phyloP scores from a whole-genome alignment of 2,797 vertebrate species.

The Lemur catta region DNA sequence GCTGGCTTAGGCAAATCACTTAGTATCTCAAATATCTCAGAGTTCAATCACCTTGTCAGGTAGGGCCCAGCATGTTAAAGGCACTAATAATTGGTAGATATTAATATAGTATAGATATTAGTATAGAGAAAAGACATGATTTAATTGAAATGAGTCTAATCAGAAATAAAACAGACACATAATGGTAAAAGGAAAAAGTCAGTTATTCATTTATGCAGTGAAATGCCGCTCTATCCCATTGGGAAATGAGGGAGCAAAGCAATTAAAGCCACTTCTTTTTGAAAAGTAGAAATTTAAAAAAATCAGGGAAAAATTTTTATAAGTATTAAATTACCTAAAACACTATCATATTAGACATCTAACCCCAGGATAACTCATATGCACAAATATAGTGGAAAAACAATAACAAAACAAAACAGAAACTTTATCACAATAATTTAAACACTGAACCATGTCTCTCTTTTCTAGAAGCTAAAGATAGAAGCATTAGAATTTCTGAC shows the following conservation, averaged over 20 bases:
- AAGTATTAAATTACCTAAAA: constrained; percentile 28
- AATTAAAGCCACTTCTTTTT: constrained; percentile 28
- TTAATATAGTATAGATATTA: not conserved
- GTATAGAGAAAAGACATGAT: not conserved
- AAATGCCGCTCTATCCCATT: constrained; percentile 5
- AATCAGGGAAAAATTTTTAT: not conserved
- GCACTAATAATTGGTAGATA: not conserved
- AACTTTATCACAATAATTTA: constrained; percentile 38
- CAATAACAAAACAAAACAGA: constrained; percentile 25
- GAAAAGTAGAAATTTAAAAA: not conserved
- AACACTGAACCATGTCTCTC: not conserved
- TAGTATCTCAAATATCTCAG: not conserved
- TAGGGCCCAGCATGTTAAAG: not conserved
- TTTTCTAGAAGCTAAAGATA: not conserved
- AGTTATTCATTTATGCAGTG: not conserved
- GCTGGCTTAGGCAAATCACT: not conserved
- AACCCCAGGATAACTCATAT: not conserved
- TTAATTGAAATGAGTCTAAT: not conserved
- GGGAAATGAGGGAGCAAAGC: not conserved
- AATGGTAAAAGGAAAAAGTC: constrained; percentile 1
- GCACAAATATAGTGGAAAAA: constrained; percentile 2
- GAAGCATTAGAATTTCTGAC: constrained; percentile 4
- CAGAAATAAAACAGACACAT: constrained; percentile 18
- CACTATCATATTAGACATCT: not conserved
- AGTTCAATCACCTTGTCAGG: not conserved